Evolutionary conservation across 2,888 invertebrate species (phyloP), one percentile per base, ranked within the genome.

Genomic region (Stictocephala bisonia): DNA sequence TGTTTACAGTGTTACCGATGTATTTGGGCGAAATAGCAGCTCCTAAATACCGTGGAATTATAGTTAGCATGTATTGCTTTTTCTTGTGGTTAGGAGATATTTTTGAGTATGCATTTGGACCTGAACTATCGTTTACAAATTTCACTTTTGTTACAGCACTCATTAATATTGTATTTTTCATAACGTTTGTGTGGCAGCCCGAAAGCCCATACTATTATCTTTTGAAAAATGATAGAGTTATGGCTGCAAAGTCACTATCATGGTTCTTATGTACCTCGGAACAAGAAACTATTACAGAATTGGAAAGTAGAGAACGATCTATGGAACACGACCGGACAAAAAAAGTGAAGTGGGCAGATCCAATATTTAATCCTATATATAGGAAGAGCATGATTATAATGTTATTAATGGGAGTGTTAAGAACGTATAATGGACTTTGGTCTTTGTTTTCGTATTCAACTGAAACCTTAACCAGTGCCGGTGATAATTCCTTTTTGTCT

Each of bases 201-300:
- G 89, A 89, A 78, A 88, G 89, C 0, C 89, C 89, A 0, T 88
- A 88, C 77, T 89, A 86, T 77, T 83, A 89, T 44, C 80, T 90
- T 26, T 87, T 87, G 80, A 85, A 85, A 72, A 86, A 85, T 0
- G 83, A 85, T 26, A 78, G 84, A 2, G 84, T 3, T 11, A 44
- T 15, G 18, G 44, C 44, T 11, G 3, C 11, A 3, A 11, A 3
- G 3, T 3, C 44, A 4, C 18, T 44, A 11, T 6, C 13, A 3
- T 6, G 44, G 4, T 11, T 44, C 4, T 15, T n/a, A 11, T 4
- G 11, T 6, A 6, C 3, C 3, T 11, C 3, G 3, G 3, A 44
- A 44, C 15, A 44, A 11, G 11, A 44, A 6, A 44, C 18, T 15
- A 3, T 15, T 6, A 3, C 3, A 6, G 44, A 44, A 11, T 18